These are phyloP conservation scores for Hippocampus comes DNA, from an alignment of 2,113 vertebrate species.

Conservation along the genomic window DNA sequence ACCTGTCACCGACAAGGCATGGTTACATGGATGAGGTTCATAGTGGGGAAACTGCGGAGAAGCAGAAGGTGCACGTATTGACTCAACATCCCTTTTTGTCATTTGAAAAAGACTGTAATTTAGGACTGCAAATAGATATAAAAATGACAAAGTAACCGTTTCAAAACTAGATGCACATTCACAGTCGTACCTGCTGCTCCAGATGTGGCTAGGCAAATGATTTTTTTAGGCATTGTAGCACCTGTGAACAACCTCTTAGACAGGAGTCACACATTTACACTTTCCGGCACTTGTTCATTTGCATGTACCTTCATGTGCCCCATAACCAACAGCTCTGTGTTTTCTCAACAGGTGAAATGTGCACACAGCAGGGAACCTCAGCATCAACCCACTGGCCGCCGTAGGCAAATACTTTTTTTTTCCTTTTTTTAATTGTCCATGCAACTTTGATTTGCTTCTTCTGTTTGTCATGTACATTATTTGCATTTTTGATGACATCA, in stretches of 20 bases:
- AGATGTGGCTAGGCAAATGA: not conserved
- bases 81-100: conserved; percentile 10
- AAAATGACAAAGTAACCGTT: not conserved
- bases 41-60: not conserved
- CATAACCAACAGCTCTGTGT: not conserved
- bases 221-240: not conserved
- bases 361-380: not conserved
- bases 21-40: conserved; percentile 4
- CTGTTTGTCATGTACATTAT: not conserved
- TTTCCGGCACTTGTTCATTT: not conserved
- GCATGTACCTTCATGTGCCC: not conserved
- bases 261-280: not conserved
- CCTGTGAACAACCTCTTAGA: not conserved
- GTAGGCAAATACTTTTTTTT: not conserved
- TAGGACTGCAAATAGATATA: not conserved
- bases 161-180: not conserved
- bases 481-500: not conserved
- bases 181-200: not conserved
- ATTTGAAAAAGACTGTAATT: not conserved
- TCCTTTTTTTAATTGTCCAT: not conserved
- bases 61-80: not conserved
- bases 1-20: conserved; percentile 8
- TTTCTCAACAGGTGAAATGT: not conserved
- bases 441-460: too few relatives aligned
- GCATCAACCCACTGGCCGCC: not conserved